A percentile compares a stretch with the other conserved stretches of the same genome.
phyloP scores from a whole-genome alignment of 1,140 invertebrate species.

The Trichonephila clavipes region DNA sequence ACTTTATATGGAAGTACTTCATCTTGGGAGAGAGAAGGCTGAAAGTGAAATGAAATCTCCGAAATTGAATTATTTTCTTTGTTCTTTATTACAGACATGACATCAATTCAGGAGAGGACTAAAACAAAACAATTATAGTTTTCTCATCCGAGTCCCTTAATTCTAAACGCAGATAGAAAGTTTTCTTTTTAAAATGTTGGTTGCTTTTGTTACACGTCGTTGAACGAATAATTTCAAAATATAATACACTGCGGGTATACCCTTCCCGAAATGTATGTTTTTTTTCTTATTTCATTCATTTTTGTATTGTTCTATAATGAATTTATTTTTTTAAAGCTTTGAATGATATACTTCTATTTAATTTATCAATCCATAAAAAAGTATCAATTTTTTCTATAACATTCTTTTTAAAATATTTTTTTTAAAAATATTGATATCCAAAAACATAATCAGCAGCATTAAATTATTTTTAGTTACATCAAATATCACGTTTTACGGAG shows the following conservation, averaged over 20 bases:
- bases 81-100: neutral
- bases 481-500: too few species aligned
- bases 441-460: too few species aligned
- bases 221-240: slow-evolving; percentile 11
- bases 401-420: too few species aligned
- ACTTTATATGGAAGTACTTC: neutral
- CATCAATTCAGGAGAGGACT: neutral
- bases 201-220: neutral
- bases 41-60: slow-evolving; percentile 6
- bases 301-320: too few species aligned
- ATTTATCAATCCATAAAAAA: too few species aligned
- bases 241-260: neutral
- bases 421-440: too few species aligned
- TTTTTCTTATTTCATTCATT: too few species aligned
- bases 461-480: too few species aligned
- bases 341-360: too few species aligned
- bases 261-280: too few species aligned
- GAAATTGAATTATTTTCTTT: slow-evolving; percentile 38
- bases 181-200: neutral
- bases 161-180: neutral
- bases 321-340: too few species aligned
- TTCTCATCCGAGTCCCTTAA: neutral
- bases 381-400: too few species aligned
- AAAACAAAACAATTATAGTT: slow-evolving; percentile 26
- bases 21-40: neutral